Conservation (phyloP, 1,140 invertebrate species). For the Sycobia sp. region DNA sequence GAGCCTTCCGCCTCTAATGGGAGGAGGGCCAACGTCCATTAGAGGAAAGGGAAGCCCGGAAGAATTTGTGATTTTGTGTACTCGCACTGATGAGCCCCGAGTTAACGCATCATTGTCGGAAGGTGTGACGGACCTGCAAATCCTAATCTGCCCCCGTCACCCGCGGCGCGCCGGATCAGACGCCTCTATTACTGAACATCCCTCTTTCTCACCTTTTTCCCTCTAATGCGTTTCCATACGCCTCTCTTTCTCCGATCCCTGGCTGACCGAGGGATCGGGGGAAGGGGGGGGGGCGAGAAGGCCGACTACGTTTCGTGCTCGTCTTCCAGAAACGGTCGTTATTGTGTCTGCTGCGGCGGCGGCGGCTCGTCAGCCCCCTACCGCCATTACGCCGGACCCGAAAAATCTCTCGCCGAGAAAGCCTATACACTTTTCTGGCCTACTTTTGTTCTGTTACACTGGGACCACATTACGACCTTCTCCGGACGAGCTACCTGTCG, state of each 20-base stretch:
- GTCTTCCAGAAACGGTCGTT: conserved; percentile 45
- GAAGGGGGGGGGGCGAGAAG: no score
- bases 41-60: conserved; percentile 17
- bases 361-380: conserved; percentile 31
- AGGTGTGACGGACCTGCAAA: conserved; percentile 47
- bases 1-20: no score
- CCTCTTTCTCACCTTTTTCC: no score
- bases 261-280: neutral
- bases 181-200: no score
- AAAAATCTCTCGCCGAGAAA: conserved; percentile 23
- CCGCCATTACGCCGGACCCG: conserved; percentile 35
- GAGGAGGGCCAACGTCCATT: neutral
- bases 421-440: conserved; percentile 14
- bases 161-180: conserved; percentile 30
- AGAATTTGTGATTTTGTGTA: conserved; percentile 34
- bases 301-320: no score
- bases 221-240: no score
- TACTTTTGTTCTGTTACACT: conserved; percentile 28
- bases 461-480: conserved; percentile 24
- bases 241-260: neutral
- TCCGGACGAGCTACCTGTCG: conserved; percentile 31
- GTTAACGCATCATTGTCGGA: conserved; percentile 50
- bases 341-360: no score
- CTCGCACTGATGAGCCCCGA: conserved; percentile 39
- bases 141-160: conserved; percentile 51